A percentile compares a stretch with the other conserved stretches of the same genome.
Conservation (phyloP, 2,113 vertebrate species). For the Brachypteracias leptosomus region DNA sequence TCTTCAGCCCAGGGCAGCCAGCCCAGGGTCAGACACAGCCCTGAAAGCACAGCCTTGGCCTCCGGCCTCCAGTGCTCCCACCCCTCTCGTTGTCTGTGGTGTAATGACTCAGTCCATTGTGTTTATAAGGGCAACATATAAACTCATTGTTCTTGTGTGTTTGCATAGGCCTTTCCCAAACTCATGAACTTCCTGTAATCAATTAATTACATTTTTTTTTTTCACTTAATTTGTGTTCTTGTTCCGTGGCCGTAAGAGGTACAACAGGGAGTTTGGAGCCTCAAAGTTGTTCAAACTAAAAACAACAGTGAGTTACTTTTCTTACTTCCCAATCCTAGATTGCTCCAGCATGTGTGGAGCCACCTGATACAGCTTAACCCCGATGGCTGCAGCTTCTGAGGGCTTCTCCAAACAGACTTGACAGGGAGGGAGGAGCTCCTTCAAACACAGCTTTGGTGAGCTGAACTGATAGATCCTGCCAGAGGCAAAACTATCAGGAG, state of each 20-base stretch:
- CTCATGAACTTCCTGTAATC: slow-evolving; percentile 37
- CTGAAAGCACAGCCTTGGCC: neutral
- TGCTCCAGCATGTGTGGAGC: neutral
- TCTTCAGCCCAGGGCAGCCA: neutral
- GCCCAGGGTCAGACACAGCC: neutral
- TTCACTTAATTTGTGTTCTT: neutral
- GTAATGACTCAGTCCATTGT: neutral
- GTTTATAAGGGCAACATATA: slow-evolving; percentile 27
- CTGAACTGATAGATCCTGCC: neutral
- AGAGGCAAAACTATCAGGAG: neutral
- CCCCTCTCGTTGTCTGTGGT: neutral
- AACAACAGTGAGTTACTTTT: neutral
- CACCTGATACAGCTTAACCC: neutral
- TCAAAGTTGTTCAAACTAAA: neutral
- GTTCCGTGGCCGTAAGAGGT: neutral
- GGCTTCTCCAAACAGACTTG: neutral
- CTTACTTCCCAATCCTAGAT: neutral
- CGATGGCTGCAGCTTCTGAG: rapidly evolving
- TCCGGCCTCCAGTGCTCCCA: neutral
- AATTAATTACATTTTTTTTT: slow-evolving; percentile 39
- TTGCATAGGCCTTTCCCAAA: slow-evolving; percentile 27
- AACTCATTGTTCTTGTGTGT: slow-evolving; percentile 44
- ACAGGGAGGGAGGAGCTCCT: neutral
- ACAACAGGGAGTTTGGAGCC: neutral
- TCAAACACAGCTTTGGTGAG: neutral